phyloP scores from a whole-genome alignment of 1,140 invertebrate genomes.

The Drosophila simulans region DNA sequence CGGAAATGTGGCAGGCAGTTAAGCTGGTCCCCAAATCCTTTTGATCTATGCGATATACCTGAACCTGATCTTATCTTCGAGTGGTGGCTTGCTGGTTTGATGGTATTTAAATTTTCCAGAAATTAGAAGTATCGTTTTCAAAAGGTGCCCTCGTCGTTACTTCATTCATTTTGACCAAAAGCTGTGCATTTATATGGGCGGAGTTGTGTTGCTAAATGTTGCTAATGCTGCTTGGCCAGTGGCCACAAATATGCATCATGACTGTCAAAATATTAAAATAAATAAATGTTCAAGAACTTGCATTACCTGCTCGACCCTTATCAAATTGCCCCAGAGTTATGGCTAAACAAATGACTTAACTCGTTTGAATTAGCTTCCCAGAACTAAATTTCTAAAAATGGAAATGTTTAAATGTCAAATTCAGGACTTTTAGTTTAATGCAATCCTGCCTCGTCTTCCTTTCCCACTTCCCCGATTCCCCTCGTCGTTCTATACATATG shows the following conservation, averaged over 20 bases:
- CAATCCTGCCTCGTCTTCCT: conserved; percentile 4
- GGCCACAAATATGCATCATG: not conserved
- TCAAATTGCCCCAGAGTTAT: not conserved
- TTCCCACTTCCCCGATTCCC: not conserved
- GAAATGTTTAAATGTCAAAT: conserved; percentile 4
- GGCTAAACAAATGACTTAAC: conserved; percentile 1
- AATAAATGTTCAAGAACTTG: not conserved
- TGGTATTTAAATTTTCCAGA: conserved; percentile 19
- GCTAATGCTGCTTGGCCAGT: not conserved
- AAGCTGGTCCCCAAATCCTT: conserved; percentile 24
- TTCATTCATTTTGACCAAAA: too few species aligned
- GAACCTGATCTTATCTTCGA: conserved; percentile 23
- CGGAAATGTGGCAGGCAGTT: conserved; percentile 49
- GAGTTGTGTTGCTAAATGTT: not conserved
- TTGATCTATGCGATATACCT: conserved; percentile 51
- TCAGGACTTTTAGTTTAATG: conserved; percentile 11
- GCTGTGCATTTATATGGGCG: too few species aligned
- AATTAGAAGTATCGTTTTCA: conserved; percentile 22
- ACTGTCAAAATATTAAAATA: not conserved
- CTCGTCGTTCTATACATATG: not conserved
- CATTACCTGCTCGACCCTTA: not conserved
- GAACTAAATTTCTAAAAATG: not conserved
- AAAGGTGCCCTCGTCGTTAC: not conserved
- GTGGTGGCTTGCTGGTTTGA: conserved; percentile 1
- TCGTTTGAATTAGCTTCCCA: not conserved